Evolutionary conservation across 2,888 invertebrate genomes (phyloP).

Genomic region (Chymomyza procnemis): DNA sequence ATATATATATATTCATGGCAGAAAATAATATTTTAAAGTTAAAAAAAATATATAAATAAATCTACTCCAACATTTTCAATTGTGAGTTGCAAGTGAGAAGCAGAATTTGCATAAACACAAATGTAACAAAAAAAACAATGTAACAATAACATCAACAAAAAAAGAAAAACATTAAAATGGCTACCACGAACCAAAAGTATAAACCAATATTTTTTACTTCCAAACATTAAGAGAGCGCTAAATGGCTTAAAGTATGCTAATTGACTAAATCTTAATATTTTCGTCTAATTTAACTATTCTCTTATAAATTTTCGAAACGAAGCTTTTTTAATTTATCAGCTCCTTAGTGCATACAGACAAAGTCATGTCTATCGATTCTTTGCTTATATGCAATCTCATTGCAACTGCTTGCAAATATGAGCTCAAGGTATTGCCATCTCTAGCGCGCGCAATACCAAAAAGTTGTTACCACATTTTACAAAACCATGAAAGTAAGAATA

Average conservation of each 20-base stretch:
- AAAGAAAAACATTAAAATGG: slow-evolving; percentile 37
- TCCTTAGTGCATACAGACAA: too few species aligned
- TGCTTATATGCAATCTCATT: too few species aligned
- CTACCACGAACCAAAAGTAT: slow-evolving; percentile 16
- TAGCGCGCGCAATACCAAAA: slow-evolving; percentile 49
- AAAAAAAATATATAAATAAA: not conserved
- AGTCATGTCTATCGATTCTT: too few species aligned
- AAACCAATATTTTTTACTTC: not conserved
- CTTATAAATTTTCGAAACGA: too few species aligned
- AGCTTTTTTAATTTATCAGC: too few species aligned
- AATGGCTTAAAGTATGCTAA: not conserved
- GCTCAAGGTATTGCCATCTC: slow-evolving; percentile 2
- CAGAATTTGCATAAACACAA: slow-evolving; percentile 58
- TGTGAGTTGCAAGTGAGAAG: not conserved
- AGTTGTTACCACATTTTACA: slow-evolving; percentile 56
- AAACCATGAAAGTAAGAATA: slow-evolving; percentile 34
- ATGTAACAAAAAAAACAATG: not conserved
- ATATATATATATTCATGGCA: slow-evolving; percentile 19
- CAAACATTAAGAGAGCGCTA: slow-evolving; percentile 6
- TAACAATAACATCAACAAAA: slow-evolving; percentile 25
- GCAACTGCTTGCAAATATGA: too few species aligned
- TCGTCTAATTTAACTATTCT: too few species aligned
- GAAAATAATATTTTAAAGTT: slow-evolving; percentile 43
- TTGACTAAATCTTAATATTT: too few species aligned
- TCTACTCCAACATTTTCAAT: not conserved